Base-by-base conservation (phyloP, 2,113 vertebrate genomes). In the Numida meleagris region DNA sequence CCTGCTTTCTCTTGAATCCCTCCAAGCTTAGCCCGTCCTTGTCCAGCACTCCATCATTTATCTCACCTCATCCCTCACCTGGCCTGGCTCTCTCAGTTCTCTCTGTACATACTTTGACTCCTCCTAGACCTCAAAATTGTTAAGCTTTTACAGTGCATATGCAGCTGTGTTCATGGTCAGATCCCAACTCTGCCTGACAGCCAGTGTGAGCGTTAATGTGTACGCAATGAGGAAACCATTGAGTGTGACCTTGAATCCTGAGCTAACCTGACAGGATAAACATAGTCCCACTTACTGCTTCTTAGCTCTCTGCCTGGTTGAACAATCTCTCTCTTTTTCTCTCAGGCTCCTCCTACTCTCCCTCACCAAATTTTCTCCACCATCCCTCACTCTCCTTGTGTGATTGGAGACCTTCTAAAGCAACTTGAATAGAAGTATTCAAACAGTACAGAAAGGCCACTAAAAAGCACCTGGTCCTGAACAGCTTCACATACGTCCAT, bases 191-290 rank as follows among this genome's bases (percentile, higher is more conserved):
- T 88, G 36, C 48, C 78, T 68, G 46, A 63, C 86, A 78, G 86
- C 42, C 90, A 88, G 48, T 29, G 55, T 58, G 85, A 94, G 62
- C 3, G 0, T 25, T 94, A 76, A 82, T 82, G 42, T 86, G 46
- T 63, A 94, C 91, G 93, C 92, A 93, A 74, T 38, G 95, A 95
- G 82, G 82, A 91, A 96, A 82, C 86, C 82, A 90, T 86, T 86
- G 96, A 94, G 76, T 90, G 79, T 91, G 90, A 91, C 92, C 86
- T 95, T 91, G 85, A 94, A 90, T 95, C 86, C 86, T 95, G 88
- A 95, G 61, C 79, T 94, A 96, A 96, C 72, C 74, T 89, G 93
- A 96, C 88, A 86, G 88, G 73, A 86, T 91, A 96, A 96, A 96
- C 75, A 94, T 45, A 90, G 90, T 46, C 66, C 50, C 74, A 65